These are phyloP conservation scores for Macrosteles quadrilineatus DNA, from an alignment of 1,140 invertebrate species.

Conservation along the genomic window DNA sequence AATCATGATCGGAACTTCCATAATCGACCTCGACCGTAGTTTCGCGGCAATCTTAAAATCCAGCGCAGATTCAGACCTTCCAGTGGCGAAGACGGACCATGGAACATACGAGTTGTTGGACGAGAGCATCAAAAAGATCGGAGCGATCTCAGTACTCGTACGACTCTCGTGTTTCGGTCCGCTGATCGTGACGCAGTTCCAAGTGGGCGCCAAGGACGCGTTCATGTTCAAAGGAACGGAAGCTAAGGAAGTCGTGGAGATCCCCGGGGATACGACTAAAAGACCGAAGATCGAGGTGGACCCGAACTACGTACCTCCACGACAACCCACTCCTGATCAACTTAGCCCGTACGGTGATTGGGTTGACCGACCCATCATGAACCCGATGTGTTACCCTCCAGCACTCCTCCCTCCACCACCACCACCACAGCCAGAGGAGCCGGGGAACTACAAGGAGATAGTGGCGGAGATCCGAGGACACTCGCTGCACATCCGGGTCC, in stretches of 20 bases:
- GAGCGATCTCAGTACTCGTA: conserved; percentile 5
- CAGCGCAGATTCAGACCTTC: not conserved
- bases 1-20: not conserved
- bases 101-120: conserved; percentile 7
- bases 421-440: not conserved
- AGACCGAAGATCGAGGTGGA: conserved; percentile 11
- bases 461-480: conserved; percentile 23
- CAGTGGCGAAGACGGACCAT: not conserved
- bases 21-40: not conserved
- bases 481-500: conserved; percentile 11
- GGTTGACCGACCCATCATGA: too few species aligned
- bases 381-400: too few species aligned
- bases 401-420: too few species aligned
- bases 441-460: conserved; percentile 24
- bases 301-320: conserved; percentile 8
- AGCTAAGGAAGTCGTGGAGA: not conserved
- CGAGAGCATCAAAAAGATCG: conserved; percentile 6
- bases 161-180: conserved; percentile 32
- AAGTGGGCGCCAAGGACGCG: conserved; percentile 24
- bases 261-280: not conserved
- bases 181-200: conserved; percentile 33
- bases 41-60: conserved; percentile 11
- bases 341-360: too few species aligned
- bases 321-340: not conserved
- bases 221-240: conserved; percentile 31